Base-by-base conservation (phyloP, 2,888 invertebrate genomes). In the Cataglyphis cursor region DNA sequence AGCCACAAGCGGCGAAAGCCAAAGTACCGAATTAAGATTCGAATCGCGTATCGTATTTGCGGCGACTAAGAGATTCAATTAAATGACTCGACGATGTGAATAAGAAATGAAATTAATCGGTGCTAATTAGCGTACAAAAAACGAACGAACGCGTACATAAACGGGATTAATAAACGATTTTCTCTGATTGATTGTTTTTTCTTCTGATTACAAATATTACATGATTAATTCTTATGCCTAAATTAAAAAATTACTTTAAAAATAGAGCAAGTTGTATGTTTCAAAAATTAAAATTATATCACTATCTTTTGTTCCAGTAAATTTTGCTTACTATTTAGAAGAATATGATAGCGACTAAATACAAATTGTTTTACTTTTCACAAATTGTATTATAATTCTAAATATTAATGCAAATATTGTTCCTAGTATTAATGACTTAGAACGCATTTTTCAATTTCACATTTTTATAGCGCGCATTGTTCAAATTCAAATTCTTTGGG, bases 61-160 rank as follows among this genome's bases (percentile, higher is more conserved):
- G 59, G 44, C 68, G 9, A 18, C 57, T 78, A 70, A 70, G 31
- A 70, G 38, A 78, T 70, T 78, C 44, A 59, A 78, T 78, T 78
- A 78, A 70, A 70, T 18, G 41, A 44, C 18, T 68, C 41, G 44
- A 10, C 21, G 31, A 51, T 38, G 51, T 51, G 51, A 24, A 59
- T 59, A 78, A 78, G 59, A 78, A 78, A 70, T 68, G 31, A 41
- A 31, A 78, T 70, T 78, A 59, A 44, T 70, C 70, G 59, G 5
- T 21, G 38, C n/a, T 68, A 78, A 78, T 70, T 70, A 70, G 44
- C n/a, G 31, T 35, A 31, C 15, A 24, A 68, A 28, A 28, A 70
- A 68, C 21, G 18, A n/a, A n/a, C n/a, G n/a, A n/a, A n/a, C n/a
- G n/a, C n/a, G n/a, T n/a, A n/a, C n/a, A n/a, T 28, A 2, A 28